These are phyloP conservation scores for Istiophorus platypterus DNA, from an alignment of 2,113 vertebrate species.

Conservation along the genomic window DNA sequence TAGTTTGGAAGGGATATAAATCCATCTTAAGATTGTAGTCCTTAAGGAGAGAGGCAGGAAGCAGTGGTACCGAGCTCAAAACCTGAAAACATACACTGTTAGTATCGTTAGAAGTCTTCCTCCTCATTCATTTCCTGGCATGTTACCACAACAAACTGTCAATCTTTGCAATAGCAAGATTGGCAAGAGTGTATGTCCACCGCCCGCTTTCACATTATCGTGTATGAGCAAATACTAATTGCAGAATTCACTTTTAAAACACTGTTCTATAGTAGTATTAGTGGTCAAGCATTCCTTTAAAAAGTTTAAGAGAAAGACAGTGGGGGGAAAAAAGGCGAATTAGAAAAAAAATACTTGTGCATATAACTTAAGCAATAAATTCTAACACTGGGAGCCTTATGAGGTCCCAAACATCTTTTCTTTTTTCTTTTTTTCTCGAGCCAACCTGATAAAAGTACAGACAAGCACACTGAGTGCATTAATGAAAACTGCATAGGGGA, in stretches of 20 bases:
- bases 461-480: constrained; percentile 1
- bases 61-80: neutral
- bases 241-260: neutral
- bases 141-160: neutral
- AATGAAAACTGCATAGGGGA: constrained; percentile 15
- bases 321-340: neutral
- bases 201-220: no score
- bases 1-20: no score
- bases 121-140: neutral
- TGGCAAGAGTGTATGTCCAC: neutral
- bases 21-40: no score
- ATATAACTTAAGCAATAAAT: neutral
- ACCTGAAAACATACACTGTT: neutral
- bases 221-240: neutral
- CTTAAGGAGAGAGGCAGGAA: no score
- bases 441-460: neutral
- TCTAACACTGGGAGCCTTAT: neutral
- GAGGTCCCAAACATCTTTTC: no score
- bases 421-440: neutral
- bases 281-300: neutral
- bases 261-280: neutral
- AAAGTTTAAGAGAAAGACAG: neutral
- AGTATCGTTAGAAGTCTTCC: neutral
- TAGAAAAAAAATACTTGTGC: neutral
- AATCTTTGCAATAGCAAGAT: neutral